Conservation (phyloP, 2,113 vertebrate species). For the Hystrix cristata region DNA sequence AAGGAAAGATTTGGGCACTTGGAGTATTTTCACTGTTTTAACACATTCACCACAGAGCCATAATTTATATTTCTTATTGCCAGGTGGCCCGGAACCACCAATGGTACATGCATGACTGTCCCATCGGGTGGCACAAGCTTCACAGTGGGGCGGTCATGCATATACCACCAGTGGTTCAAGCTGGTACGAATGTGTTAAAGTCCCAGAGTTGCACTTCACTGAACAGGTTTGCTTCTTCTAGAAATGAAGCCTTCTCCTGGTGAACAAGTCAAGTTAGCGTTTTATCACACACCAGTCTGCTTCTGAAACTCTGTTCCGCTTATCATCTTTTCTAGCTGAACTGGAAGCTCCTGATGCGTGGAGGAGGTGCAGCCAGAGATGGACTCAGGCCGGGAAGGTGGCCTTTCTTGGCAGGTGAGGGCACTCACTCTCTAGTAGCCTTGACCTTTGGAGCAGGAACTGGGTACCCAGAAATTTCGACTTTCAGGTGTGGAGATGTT, state of each 20-base stretch:
- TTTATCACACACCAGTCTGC: not conserved
- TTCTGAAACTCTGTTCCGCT: not conserved
- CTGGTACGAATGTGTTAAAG: not conserved
- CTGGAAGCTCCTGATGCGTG: not conserved
- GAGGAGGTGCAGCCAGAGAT: not conserved
- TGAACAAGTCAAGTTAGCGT: not conserved
- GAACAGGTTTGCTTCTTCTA: constrained; percentile 16
- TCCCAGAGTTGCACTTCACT: not conserved
- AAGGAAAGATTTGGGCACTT: constrained; percentile 1
- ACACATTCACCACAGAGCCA: not conserved
- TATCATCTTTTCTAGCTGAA: not conserved
- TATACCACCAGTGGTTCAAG: not conserved
- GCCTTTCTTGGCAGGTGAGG: not conserved
- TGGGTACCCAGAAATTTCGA: not conserved
- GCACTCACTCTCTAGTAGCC: not conserved
- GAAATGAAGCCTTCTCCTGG: not conserved
- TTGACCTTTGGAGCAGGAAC: not conserved
- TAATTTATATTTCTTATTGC: not conserved
- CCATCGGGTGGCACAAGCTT: not conserved
- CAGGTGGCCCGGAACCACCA: not conserved
- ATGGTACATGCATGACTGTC: not conserved
- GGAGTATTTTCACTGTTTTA: not conserved
- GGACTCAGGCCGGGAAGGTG: not conserved
- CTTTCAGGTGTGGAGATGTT: not conserved
- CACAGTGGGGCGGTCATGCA: not conserved